Conservation (phyloP, 1,140 invertebrate genomes). For the Cydia pomonella region DNA sequence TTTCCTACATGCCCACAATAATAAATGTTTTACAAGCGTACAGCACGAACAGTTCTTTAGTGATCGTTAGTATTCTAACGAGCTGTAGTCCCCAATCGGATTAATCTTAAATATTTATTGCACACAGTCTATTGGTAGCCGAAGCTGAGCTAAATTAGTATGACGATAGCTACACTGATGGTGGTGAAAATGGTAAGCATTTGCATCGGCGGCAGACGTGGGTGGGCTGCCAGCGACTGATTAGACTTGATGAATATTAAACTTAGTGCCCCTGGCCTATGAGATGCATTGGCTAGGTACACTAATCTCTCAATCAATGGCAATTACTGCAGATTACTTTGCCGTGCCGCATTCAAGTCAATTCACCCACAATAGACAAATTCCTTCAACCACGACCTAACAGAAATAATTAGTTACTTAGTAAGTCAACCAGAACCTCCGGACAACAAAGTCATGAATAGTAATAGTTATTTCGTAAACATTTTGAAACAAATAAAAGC, state of each 20-base stretch:
- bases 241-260: slow-evolving; percentile 75
- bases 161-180: slow-evolving; percentile 73
- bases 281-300: slow-evolving; percentile 7
- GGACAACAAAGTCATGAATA: slow-evolving; percentile 25
- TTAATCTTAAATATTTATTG: slow-evolving; percentile 81
- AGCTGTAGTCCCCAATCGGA: slow-evolving; percentile 68
- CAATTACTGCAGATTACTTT: slow-evolving; percentile 13
- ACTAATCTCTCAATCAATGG: not conserved
- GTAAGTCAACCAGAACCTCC: not conserved
- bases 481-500: slow-evolving; percentile 50
- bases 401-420: slow-evolving; percentile 16
- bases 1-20: slow-evolving; percentile 45
- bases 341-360: not conserved
- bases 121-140: slow-evolving; percentile 71
- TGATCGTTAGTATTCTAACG: slow-evolving; percentile 76
- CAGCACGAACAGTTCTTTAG: slow-evolving; percentile 50
- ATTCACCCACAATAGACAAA: slow-evolving; percentile 18
- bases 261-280: slow-evolving; percentile 37
- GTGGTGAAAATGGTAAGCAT: slow-evolving; percentile 68
- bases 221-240: slow-evolving; percentile 69
- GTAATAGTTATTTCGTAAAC: slow-evolving; percentile 29
- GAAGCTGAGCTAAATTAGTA: slow-evolving; percentile 74
- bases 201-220: slow-evolving; percentile 57
- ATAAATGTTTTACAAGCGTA: slow-evolving; percentile 46
- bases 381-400: slow-evolving; percentile 12